phyloP scores from a whole-genome alignment of 2,113 vertebrate genomes.

The Halichoerus grypus region DNA sequence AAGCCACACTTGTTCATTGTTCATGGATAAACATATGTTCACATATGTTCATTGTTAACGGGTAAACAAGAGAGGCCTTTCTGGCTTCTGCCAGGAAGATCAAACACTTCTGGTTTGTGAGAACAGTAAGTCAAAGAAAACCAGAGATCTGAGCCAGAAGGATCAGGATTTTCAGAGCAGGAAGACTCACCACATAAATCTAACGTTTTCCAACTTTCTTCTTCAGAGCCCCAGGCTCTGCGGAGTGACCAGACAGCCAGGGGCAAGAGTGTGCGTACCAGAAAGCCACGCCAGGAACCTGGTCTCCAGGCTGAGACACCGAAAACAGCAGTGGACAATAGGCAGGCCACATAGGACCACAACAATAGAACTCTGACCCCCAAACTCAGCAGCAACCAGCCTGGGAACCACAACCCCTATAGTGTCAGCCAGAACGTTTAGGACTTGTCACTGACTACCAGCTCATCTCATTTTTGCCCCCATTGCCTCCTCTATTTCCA shows the following conservation, averaged over 20 bases:
- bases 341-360: neutral
- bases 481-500: neutral
- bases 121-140: conserved; percentile 61
- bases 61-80: conserved; percentile 58
- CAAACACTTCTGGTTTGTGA: conserved; percentile 45
- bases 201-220: neutral
- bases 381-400: neutral
- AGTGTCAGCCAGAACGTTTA: neutral
- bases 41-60: conserved; percentile 48
- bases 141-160: conserved; percentile 1
- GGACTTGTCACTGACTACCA: neutral
- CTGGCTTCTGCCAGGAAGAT: conserved; percentile 56
- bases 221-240: neutral
- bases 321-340: neutral
- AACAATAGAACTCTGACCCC: neutral
- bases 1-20: conserved; percentile 36
- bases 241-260: neutral
- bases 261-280: neutral
- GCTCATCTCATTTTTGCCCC: neutral
- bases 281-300: neutral
- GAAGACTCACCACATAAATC: neutral
- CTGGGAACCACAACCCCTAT: neutral
- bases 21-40: conserved; percentile 62
- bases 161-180: neutral
- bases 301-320: neutral